Base-by-base conservation (phyloP, 1,140 invertebrate species). In the Gryllus bimaculatus region DNA sequence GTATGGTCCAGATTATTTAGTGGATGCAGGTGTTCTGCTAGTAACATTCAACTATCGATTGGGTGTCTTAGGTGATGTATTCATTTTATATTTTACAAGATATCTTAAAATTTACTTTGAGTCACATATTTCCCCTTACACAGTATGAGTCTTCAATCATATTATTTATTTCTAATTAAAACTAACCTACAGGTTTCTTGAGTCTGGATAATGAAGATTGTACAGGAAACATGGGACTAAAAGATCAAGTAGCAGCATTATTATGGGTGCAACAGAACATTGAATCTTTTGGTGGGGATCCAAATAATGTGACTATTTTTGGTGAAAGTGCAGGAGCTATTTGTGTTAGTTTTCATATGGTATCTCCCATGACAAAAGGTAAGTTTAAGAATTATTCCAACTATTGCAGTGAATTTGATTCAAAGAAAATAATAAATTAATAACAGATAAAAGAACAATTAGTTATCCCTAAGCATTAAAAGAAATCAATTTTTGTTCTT, bases 1-100 rank as follows among this genome's bases (percentile, higher is more conserved):
- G 0, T 91, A 92, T 82, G 90, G 90, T 0, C 90, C 91, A 0
- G 90, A 92, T 82, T 90, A 91, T 79, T 85, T 94, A 7, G 84
- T 91, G 1, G 86, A 89, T 8, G 89, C 92, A 15, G 88, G 90
- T 47, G 88, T 94, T 0, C 88, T 94, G 2, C 85, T 93, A 5
- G 92, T 93, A 8, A 92, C 90, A 0, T 85, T 93, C 7, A 93
- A 93, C 84, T 93, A 94, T 83, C 85, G 92, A 78, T 84, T 93
- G 3, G 92, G 91, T 4, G 87, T 89, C 0, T 85, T 93, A 47
- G 91, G 92, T 47, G 75, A 47, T 10, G 8, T 13, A 66, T 13
- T 66, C 18, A 13, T 13, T 13, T 66, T 66, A 66, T 66, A 18
- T 66, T 3, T 66, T 2, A 13, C 54, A 39, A 39, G 26, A 66